Percentiles rank a stretch among this genome's conserved stretches.
These are phyloP conservation scores for Brachionus rubens DNA, from an alignment of 1,140 invertebrate genomes.

Conservation along the genomic window DNA sequence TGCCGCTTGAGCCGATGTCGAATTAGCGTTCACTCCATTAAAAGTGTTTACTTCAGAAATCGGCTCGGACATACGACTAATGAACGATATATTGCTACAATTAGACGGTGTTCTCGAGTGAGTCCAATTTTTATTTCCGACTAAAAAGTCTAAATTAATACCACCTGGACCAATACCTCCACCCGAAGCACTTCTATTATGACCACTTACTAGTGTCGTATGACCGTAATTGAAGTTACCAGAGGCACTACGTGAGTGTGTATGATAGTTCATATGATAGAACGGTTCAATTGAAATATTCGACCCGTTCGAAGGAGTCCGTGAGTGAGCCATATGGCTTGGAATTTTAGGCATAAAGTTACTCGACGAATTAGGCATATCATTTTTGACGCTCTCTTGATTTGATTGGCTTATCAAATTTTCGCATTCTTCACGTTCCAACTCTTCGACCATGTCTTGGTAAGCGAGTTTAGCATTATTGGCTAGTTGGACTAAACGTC, in stretches of 20 bases:
- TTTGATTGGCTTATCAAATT: neutral
- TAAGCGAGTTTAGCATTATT: conserved; percentile 35
- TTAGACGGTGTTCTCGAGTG: conserved; percentile 46
- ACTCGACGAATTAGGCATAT: neutral
- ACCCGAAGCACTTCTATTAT: conserved; percentile 17
- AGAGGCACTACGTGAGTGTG: conserved; percentile 17
- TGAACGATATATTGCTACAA: conserved; percentile 44
- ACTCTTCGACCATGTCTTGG: conserved; percentile 30
- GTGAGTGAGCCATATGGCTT: conserved; percentile 34
- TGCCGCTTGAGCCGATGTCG: neutral
- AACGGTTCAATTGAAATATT: conserved; percentile 43
- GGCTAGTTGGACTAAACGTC: neutral
- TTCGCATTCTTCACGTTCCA: conserved; percentile 8
- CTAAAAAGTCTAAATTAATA: conserved; percentile 15
- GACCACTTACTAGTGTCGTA: neutral
- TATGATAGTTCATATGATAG: conserved; percentile 27
- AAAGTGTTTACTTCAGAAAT: neutral
- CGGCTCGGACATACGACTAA: conserved; percentile 28
- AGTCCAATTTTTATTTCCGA: conserved; percentile 28
- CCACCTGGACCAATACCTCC: neutral
- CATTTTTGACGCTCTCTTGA: neutral
- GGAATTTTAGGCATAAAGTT: conserved; percentile 15
- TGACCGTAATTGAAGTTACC: conserved; percentile 43
- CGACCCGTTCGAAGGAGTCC: conserved; percentile 22
- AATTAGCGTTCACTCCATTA: neutral